Percentiles rank a stretch among this genome's conserved stretches.
phyloP scores from a whole-genome alignment of 2,797 vertebrate species.

The Cottoperca gobio region DNA sequence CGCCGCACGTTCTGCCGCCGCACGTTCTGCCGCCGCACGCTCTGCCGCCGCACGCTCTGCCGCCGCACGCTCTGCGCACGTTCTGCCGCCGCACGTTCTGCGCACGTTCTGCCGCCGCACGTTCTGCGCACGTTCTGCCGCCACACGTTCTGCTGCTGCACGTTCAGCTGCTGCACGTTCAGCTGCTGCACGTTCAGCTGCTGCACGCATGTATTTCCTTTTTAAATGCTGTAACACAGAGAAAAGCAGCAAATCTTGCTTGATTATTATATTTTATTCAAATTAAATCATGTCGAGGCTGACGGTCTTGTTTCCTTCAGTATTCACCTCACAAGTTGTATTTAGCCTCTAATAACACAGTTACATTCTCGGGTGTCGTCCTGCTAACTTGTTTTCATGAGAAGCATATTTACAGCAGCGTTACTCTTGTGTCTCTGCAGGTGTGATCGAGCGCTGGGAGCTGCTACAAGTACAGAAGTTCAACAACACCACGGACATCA shows the following conservation, averaged over 20 bases:
- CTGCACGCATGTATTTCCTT: no score
- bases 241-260: neutral
- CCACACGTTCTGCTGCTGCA: no score
- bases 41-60: no score
- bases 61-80: no score
- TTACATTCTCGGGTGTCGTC: no score
- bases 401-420: neutral
- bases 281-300: neutral
- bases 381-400: neutral
- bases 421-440: constrained; percentile 67
- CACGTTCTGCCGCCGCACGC: no score
- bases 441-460: constrained; percentile 94
- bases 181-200: no score
- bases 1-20: no score
- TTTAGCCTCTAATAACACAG: neutral
- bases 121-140: no score
- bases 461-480: constrained; percentile 86
- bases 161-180: no score
- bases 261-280: neutral
- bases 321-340: neutral
- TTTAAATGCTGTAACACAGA: neutral
- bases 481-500: constrained; percentile 70
- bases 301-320: neutral
- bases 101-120: no score
- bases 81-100: no score